Evolutionary conservation across 2,888 invertebrate genomes (phyloP).

Genomic region (Eupithecia subumbrata): DNA sequence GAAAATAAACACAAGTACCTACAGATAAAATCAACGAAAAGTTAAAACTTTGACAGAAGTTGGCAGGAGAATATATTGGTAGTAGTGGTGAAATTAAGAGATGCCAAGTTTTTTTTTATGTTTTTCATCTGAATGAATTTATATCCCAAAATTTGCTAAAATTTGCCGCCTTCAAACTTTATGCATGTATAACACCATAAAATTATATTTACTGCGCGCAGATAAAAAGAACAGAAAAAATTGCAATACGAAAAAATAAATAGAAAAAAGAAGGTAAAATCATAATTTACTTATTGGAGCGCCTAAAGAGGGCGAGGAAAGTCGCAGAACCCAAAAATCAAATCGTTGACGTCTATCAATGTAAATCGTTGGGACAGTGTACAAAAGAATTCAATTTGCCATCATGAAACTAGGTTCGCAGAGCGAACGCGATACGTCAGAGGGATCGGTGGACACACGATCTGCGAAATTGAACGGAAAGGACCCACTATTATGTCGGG

Average conservation of each 20-base stretch:
- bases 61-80: no score
- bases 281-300: neutral
- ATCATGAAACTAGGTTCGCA: conserved; percentile 59
- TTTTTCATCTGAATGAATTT: no score
- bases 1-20: no score
- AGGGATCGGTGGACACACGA: conserved; percentile 56
- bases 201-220: neutral
- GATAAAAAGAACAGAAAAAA: neutral
- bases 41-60: no score
- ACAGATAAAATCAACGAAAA: no score
- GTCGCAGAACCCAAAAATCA: conserved; percentile 13
- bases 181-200: no score
- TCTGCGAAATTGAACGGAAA: conserved; percentile 73
- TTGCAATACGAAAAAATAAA: neutral
- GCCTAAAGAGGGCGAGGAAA: neutral
- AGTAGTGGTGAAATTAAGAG: no score
- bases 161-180: no score
- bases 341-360: conserved; percentile 35
- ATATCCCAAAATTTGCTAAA: no score
- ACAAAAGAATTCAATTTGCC: conserved; percentile 65
- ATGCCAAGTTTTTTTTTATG: no score
- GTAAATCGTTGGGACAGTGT: conserved; percentile 47
- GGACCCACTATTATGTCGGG: conserved; percentile 64
- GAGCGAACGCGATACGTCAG: conserved; percentile 63
- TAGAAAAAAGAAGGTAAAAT: neutral